Conservation (phyloP, 2,113 vertebrate genomes). For the Macaca nemestrina region DNA sequence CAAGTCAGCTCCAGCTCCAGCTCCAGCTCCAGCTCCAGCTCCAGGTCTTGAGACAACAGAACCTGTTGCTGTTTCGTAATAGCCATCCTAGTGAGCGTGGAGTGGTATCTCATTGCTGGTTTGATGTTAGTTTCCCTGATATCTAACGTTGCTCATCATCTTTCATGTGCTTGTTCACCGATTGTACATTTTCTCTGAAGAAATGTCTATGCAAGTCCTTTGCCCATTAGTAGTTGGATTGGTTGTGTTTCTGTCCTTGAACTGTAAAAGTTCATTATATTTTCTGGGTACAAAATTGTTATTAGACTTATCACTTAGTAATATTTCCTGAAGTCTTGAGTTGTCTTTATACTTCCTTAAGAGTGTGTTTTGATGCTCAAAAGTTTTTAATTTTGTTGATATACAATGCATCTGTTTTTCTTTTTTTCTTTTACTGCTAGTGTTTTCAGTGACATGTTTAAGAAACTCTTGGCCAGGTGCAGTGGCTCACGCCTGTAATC, state of each 20-base stretch:
- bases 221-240: neutral
- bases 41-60: too few species aligned
- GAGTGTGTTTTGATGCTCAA: neutral
- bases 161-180: neutral
- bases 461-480: neutral
- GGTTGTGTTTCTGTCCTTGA: neutral
- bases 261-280: neutral
- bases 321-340: neutral
- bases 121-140: neutral
- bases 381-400: neutral
- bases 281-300: neutral
- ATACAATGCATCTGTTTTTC: neutral
- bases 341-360: neutral
- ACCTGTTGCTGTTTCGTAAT: neutral
- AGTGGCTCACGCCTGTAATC: too few species aligned
- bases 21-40: neutral
- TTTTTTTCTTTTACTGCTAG: neutral
- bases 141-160: neutral
- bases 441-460: neutral
- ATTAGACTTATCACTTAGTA: neutral
- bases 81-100: neutral
- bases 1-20: too few species aligned
- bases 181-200: neutral
- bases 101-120: neutral
- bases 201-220: neutral